phyloP scores from a whole-genome alignment of 2,113 vertebrate genomes.

The Rhea americana region DNA sequence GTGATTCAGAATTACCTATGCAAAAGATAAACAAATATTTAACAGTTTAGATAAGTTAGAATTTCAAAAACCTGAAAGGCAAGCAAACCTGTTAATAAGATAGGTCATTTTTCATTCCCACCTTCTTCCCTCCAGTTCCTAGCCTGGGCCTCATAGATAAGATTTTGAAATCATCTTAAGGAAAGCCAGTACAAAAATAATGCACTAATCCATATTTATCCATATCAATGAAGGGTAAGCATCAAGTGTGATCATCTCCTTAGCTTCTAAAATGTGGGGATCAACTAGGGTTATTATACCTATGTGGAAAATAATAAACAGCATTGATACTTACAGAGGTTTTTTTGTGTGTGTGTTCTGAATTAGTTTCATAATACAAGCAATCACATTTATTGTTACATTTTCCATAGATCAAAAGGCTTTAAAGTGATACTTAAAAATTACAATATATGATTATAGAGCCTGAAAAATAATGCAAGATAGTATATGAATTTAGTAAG shows the following conservation, averaged over 20 bases:
- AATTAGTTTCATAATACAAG: not conserved
- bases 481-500: not conserved
- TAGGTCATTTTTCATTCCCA: not conserved
- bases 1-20: rapidly evolving
- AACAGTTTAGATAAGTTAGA: not conserved
- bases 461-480: not conserved
- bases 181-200: not conserved
- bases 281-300: not conserved
- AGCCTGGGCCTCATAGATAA: not conserved
- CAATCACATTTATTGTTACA: not conserved
- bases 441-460: not conserved
- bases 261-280: not conserved
- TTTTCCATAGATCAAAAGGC: not conserved
- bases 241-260: not conserved
- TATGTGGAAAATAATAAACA: too few relatives aligned
- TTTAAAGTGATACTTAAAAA: not conserved
- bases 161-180: not conserved
- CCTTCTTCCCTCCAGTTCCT: not conserved
- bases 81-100: not conserved
- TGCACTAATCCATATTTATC: not conserved
- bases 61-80: not conserved
- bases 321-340: not conserved
- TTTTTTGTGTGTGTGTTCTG: not conserved
- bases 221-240: not conserved
- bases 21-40: not conserved